phyloP scores from a whole-genome alignment of 92 coral and sea anemone genomes.

The Hydrozoanthus gracilis region DNA sequence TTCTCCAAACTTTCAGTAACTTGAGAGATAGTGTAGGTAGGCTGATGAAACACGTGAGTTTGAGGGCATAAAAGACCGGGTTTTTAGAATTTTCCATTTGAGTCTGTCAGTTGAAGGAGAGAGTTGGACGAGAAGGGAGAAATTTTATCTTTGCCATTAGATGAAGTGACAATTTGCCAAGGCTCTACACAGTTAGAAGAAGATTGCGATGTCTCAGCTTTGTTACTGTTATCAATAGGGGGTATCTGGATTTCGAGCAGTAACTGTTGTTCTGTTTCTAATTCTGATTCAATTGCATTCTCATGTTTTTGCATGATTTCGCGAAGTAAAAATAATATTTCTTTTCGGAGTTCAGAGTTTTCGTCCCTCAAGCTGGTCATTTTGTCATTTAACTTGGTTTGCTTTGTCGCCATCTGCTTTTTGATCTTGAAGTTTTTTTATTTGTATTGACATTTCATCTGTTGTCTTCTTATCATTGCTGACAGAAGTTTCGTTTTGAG shows the following conservation, averaged over 20 bases:
- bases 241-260: not conserved
- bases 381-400: not conserved
- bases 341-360: not conserved
- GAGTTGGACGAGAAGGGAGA: not conserved
- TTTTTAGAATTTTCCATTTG: slow-evolving; percentile 29
- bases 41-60: not conserved
- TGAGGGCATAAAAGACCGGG: slow-evolving; percentile 10
- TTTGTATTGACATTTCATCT: not conserved
- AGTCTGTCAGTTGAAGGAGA: slow-evolving; percentile 17
- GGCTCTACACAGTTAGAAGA: not conserved
- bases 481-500: not conserved
- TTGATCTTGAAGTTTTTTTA: slow-evolving; percentile 15
- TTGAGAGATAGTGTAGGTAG: slow-evolving; percentile 30
- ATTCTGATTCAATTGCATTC: slow-evolving; percentile 5
- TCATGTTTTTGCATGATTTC: slow-evolving; percentile 27
- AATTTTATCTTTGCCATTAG: not conserved
- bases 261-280: not conserved
- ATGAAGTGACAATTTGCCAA: not conserved
- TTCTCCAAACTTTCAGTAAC: not conserved
- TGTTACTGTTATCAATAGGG: not conserved
- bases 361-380: not conserved
- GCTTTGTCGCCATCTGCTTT: not conserved
- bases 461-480: not conserved
- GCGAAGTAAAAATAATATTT: slow-evolving; percentile 6
- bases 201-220: not conserved